Percentiles rank a stretch among this genome's conserved stretches.
Conservation (phyloP, 2,888 invertebrate genomes). For the Phyllotreta striolata region DNA sequence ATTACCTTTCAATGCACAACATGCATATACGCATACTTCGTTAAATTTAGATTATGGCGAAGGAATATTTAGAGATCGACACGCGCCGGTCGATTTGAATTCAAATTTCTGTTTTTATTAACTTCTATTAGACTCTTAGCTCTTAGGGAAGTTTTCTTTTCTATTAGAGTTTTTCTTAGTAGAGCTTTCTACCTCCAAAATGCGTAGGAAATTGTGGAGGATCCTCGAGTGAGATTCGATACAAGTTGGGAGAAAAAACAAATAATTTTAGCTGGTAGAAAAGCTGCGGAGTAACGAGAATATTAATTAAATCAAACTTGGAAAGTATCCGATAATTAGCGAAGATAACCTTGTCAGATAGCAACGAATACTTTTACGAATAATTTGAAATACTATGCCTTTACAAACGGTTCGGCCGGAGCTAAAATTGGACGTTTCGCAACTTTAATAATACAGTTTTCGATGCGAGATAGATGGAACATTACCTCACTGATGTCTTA, state of each 20-base stretch:
- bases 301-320: too few species aligned
- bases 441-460: constrained; percentile 7
- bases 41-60: constrained; percentile 18
- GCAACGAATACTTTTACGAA: neutral
- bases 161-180: too few species aligned
- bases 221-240: too few species aligned
- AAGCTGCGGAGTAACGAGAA: too few species aligned
- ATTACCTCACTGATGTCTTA: constrained; percentile 8
- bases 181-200: too few species aligned
- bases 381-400: neutral
- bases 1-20: constrained; percentile 13
- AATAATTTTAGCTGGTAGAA: too few species aligned
- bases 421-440: constrained; percentile 16
- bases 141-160: too few species aligned
- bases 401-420: neutral
- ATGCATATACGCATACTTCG: neutral
- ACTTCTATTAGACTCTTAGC: neutral
- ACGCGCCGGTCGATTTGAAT: neutral
- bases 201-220: too few species aligned
- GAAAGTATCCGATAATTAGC: too few species aligned
- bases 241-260: too few species aligned
- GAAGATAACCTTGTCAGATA: constrained; percentile 15
- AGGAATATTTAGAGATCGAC: constrained; percentile 5
- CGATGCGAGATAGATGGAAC: constrained; percentile 6
- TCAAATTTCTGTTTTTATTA: neutral